These are phyloP conservation scores for Blennius ocellaris DNA, from an alignment of 2,113 vertebrate genomes.

Conservation along the genomic window DNA sequence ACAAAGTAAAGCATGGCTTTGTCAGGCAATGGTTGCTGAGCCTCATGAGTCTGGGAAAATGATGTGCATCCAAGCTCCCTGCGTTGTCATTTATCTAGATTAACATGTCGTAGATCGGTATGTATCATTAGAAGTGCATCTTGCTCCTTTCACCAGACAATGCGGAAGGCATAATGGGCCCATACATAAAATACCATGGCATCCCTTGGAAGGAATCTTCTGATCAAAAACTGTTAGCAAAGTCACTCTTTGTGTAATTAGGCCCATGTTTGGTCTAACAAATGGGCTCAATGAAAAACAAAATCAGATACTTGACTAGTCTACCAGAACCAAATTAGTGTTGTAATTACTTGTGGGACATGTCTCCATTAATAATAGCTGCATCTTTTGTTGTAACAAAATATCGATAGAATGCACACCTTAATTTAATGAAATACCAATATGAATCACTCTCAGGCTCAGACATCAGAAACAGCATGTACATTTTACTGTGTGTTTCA, in stretches of 20 bases:
- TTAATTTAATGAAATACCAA: slow-evolving; percentile 65
- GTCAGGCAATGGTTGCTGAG: slow-evolving; percentile 53
- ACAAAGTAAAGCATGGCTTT: slow-evolving; percentile 23
- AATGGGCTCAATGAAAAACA: slow-evolving; percentile 61
- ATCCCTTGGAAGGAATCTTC: slow-evolving; percentile 39
- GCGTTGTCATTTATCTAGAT: slow-evolving; percentile 49
- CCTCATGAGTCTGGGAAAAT: slow-evolving; percentile 45
- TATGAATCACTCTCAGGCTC: slow-evolving; percentile 34
- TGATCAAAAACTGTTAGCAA: slow-evolving; percentile 41
- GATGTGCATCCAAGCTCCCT: slow-evolving; percentile 44
- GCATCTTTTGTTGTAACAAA: slow-evolving; percentile 65
- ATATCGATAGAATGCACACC: slow-evolving; percentile 65
- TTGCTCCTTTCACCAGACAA: slow-evolving; percentile 9
- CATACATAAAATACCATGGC: slow-evolving; percentile 10
- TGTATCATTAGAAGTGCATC: neutral
- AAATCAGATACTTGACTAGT: slow-evolving; percentile 68
- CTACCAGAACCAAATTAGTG: slow-evolving; percentile 74
- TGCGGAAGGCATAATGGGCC: neutral
- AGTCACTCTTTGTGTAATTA: slow-evolving; percentile 53
- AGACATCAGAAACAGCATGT: slow-evolving; percentile 12
- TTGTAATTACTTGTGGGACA: slow-evolving; percentile 72
- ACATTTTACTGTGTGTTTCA: slow-evolving; percentile 23
- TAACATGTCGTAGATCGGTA: slow-evolving; percentile 9
- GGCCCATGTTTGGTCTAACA: slow-evolving; percentile 62
- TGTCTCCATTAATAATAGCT: slow-evolving; percentile 73